Base-by-base conservation (phyloP, 1,140 invertebrate genomes). In the Drosophila simulans region DNA sequence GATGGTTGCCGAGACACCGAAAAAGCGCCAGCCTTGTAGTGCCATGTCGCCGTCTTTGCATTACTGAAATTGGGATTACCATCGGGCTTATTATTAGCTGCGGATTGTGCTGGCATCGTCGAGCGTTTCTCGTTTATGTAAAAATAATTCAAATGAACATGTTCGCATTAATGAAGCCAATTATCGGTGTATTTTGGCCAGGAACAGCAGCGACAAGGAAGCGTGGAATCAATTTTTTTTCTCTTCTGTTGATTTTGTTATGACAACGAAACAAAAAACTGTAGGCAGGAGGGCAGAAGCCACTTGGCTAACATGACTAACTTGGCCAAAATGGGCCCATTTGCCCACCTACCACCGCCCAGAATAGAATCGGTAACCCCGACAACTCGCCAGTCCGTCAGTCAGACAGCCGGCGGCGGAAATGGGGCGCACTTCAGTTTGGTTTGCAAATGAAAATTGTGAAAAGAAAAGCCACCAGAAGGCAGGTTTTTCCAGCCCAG, bases 11-110 rank as follows among this genome's bases (percentile, higher is more conserved):
- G 93, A 93, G 63, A 94, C 92, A 70, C 93, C 92, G 90, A 93
- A 93, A 88, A 94, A 92, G 82, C 93, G 93, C 88, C 93, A 92
- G 79, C 93, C 93, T 90, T 91, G 90, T 75, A 91, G 77, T 91
- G 84, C 88, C 91, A 92, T 92, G 72, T 75, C 91, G 91, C 82
- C 82, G 80, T 51, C 80, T 91, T 91, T 88, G 80, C 90, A 91
- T 91, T 81, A 90, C 90, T 91, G 77, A 80, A 88, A 77, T 8
- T 37, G 20, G 13, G 43, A 65, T 64, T 34, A 34, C 27, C 27
- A 31, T n/a, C 34, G 22, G 60, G 34, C 20, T 35, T 64, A 35
- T 34, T 20, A 31, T 31, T 31, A 31, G 27, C 27, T 31, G 27
- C 27, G 27, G 27, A 17, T 27, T 27, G 34, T 22, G 27, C 20